A percentile compares a stretch with the other conserved stretches of the same genome.
Evolutionary conservation across 2,797 vertebrate species (phyloP).

Genomic region (Threskiornis aethiopicus): DNA sequence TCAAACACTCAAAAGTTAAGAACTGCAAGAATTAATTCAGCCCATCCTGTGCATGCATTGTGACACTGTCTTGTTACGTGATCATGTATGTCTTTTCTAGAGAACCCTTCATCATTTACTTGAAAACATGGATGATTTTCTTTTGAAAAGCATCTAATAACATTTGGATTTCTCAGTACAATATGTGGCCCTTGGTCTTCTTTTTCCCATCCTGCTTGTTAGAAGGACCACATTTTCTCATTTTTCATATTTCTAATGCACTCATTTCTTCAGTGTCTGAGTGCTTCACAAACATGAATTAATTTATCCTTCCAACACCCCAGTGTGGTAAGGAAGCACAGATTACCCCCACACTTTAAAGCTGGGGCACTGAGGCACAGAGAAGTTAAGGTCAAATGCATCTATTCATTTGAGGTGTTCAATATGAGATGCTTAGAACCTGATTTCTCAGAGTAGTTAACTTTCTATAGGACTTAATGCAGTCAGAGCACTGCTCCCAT

Average conservation of each 20-base stretch:
- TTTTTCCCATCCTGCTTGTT: not conserved
- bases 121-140: not conserved
- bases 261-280: not conserved
- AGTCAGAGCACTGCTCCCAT: slow-evolving; percentile 61
- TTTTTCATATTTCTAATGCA: not conserved
- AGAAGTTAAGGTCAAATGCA: slow-evolving; percentile 4
- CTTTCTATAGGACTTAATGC: slow-evolving; percentile 44
- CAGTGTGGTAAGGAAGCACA: not conserved
- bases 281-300: not conserved
- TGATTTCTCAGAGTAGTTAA: slow-evolving; percentile 48
- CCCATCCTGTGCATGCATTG: not conserved
- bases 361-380: not conserved
- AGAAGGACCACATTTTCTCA: not conserved
- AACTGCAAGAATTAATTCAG: slow-evolving; percentile 63
- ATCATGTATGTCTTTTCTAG: not conserved
- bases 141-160: not conserved
- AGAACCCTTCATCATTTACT: not conserved
- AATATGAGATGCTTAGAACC: slow-evolving; percentile 23
- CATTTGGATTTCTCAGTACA: not conserved
- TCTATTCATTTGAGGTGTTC: slow-evolving; percentile 1
- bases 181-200: not conserved
- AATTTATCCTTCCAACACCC: not conserved
- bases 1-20: slow-evolving; percentile 26
- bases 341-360: not conserved
- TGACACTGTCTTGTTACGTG: not conserved